Base-by-base conservation (phyloP, 2,113 vertebrate species). In the Dicaeum eximium region DNA sequence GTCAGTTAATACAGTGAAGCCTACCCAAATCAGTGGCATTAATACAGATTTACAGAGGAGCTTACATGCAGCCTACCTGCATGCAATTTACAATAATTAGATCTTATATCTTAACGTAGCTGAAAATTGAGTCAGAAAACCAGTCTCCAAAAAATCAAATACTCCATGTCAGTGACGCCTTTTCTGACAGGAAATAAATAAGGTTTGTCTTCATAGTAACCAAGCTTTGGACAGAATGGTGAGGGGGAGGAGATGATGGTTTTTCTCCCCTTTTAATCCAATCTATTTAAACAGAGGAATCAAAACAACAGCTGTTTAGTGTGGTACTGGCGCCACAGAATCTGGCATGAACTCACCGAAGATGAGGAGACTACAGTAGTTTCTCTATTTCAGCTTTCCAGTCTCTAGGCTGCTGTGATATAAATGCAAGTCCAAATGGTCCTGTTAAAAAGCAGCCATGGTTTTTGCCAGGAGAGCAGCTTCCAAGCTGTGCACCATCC, bases 271-370 rank as follows among this genome's bases (percentile, higher is more conserved):
- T 90, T 90, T 71, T 88, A 86, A 93, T 88, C 66, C 91, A 69
- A 72, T 48, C 82, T 85, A 28, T 67, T 57, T 71, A 80, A 86
- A 82, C 57, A 90, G 66, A 92, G 28, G 53, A 90, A 91, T 86
- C 87, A 94, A 91, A 95, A 88, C 71, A 93, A 75, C 88, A 95
- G 79, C 87, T 90, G 79, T 82, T 85, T 51, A 28, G 61, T 5
- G 60, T 23, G 67, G 78, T 40, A 45, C 57, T n/a, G 71, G 53
- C 0, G 2, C 71, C 50, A 72, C 53, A 84, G 65, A 74, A 74
- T 58, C 54, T 21, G 3, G 42, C 47, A 71, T 31, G 60, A 84
- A 54, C 45, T 87, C 73, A 77, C 18, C 18, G 31, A 12, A 30
- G 54, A 38, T 40, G 60, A 91, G 62, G 38, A 62, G 30, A 51